phyloP scores from a whole-genome alignment of 2,888 invertebrate genomes.

The Petrolisthes cinctipes region DNA sequence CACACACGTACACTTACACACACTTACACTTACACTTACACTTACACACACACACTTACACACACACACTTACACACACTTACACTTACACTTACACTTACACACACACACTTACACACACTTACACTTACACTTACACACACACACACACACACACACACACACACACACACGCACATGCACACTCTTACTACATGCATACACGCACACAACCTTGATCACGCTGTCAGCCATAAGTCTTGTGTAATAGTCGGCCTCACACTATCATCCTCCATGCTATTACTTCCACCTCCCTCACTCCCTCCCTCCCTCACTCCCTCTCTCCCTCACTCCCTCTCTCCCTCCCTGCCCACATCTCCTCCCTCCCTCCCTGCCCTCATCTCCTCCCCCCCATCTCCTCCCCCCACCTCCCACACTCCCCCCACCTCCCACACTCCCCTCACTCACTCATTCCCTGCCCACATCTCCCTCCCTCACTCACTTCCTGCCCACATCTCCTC shows the following conservation, averaged over 20 bases:
- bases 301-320: background rate
- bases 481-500: background rate
- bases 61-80: background rate
- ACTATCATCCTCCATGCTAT: constrained; percentile 4
- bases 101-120: background rate
- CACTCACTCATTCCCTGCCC: background rate
- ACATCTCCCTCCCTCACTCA: background rate
- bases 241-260: constrained; percentile 11
- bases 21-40: background rate
- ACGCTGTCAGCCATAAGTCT: constrained; percentile 18
- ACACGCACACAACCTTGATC: constrained; percentile 14
- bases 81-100: background rate
- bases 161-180: background rate
- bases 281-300: background rate
- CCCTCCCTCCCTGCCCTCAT: background rate
- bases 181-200: background rate
- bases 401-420: background rate
- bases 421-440: background rate
- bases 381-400: background rate
- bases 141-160: background rate
- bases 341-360: background rate
- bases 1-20: background rate
- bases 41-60: background rate
- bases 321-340: background rate
- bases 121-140: background rate